Evolutionary conservation across 2,888 invertebrate genomes (phyloP).

Genomic region (Spilarctia lutea): DNA sequence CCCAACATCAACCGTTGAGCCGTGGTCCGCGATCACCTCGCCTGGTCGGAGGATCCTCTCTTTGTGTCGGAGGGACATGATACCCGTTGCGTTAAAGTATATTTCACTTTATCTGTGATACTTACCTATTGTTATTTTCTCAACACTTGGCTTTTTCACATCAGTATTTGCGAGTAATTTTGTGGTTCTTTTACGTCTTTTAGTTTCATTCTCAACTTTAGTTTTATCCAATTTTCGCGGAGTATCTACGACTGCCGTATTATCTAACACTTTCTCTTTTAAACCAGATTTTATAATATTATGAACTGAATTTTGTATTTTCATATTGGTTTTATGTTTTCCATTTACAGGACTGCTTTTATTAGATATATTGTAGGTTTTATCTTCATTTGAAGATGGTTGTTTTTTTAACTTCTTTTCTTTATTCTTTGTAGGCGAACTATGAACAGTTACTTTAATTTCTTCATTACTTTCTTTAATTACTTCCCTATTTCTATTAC

Average conservation of each 20-base stretch:
- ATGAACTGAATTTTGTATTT: neutral
- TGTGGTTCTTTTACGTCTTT: neutral
- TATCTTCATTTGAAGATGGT: neutral
- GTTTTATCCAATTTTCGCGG: neutral
- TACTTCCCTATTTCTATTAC: neutral
- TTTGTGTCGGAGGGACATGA: too few relatives aligned
- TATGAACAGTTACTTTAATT: neutral
- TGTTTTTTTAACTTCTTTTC: neutral
- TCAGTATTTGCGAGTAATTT: neutral
- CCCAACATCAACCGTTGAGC: too few relatives aligned
- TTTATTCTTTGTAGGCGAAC: neutral
- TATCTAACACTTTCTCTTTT: neutral
- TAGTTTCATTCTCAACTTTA: neutral
- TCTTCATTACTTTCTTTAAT: neutral
- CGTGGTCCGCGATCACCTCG: too few relatives aligned
- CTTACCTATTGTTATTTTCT: conserved; percentile 1
- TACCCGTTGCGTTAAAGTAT: too few relatives aligned
- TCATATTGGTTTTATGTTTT: neutral
- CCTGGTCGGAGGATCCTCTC: too few relatives aligned
- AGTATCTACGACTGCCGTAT: neutral
- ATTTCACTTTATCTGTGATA: neutral
- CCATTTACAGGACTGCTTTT: neutral
- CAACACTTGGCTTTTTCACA: neutral
- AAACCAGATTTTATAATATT: neutral
- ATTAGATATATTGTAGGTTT: neutral